These are phyloP conservation scores for Ips typographus DNA, from an alignment of 1,140 invertebrate genomes.

Conservation along the genomic window DNA sequence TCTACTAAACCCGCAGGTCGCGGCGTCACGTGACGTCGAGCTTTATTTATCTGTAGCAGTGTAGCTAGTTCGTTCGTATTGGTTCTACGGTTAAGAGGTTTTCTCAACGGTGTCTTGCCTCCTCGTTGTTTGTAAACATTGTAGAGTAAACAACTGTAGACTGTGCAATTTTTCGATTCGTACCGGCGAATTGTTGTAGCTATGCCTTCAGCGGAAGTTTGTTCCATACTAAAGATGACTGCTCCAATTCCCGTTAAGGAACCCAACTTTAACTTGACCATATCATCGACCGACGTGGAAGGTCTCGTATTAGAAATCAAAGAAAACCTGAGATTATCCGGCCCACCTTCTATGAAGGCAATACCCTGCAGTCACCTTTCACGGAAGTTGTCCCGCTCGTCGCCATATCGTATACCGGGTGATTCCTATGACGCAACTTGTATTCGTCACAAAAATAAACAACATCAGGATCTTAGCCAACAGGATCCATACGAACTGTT, in stretches of 20 bases:
- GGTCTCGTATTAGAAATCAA: slow-evolving; percentile 70
- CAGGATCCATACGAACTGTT: slow-evolving; percentile 69
- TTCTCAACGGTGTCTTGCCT: slow-evolving; percentile 9
- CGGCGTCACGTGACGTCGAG: slow-evolving; percentile 17
- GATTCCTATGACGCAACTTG: slow-evolving; percentile 52
- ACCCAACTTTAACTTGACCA: slow-evolving; percentile 42
- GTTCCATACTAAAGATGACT: slow-evolving; percentile 37
- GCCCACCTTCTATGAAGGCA: slow-evolving; percentile 47
- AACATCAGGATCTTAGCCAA: slow-evolving; percentile 46
- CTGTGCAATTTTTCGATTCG: slow-evolving; percentile 5
- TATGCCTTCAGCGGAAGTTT: slow-evolving; percentile 51
- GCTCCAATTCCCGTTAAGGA: slow-evolving; percentile 34
- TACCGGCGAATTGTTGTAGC: slow-evolving; percentile 25
- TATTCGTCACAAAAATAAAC: slow-evolving; percentile 41
- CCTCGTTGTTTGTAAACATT: slow-evolving; percentile 36
- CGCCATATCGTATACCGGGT: slow-evolving; percentile 61
- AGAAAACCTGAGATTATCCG: slow-evolving; percentile 64
- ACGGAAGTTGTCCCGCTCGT: slow-evolving; percentile 56
- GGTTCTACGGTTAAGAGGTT: slow-evolving; percentile 15
- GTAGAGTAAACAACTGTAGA: background rate
- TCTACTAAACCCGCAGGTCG: too few species aligned
- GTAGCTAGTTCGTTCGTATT: slow-evolving; percentile 27
- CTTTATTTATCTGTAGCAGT: slow-evolving; percentile 5
- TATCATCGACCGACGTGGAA: slow-evolving; percentile 57
- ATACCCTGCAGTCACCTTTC: slow-evolving; percentile 46